Evolutionary conservation across 2,797 vertebrate species (phyloP), one percentile per base, ranked within the genome.

Genomic region (Tapirus indicus): DNA sequence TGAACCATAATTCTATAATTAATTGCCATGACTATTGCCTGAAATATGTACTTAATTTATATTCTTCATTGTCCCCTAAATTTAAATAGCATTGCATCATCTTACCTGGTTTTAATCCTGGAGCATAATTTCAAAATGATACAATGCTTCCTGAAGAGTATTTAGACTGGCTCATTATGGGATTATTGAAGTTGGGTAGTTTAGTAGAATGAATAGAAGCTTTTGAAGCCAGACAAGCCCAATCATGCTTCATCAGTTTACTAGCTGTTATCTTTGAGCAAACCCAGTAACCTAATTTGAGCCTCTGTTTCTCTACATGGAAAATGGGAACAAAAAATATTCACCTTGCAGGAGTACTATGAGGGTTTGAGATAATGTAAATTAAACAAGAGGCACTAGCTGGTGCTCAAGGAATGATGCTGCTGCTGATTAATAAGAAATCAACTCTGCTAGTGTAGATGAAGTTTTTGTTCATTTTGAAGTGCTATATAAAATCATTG

Each of bases 51-150:
- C 35, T 86, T 93, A 74, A 62, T 84, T 88, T 83, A 47, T 78
- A 88, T 93, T 66, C 0, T 25, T 91, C 41, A 83, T 1, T 87
- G n/a, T 52, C 49, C 47, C 38, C 18, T 91, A 84, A 66, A 83
- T 93, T 91, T 91, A 93, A 84, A 79, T 88, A 88, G 20, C 38
- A 78, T 29, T 80, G 29, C 49, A 56, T 86, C 54, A 75, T 97
- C 75, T 94, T 80, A 44, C 18, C 23, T 17, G 29, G 12, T 60
- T 94, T 95, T 95, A 91, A 91, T 66, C 62, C 56, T 95, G 25
- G 60, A 93, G 20, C 56, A 54, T 83, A 95, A 91, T 91, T 96
- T 72, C 5, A 84, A 49, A 91, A 79, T 60, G n/a, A 88, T 60
- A 23, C 60, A 66, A 4, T 52, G 29, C 16, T 92, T 94, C 58